Evolutionary conservation across 2,888 invertebrate genomes (phyloP), one percentile per base, ranked within the genome.

Genomic region (Hypercompe scribonia): DNA sequence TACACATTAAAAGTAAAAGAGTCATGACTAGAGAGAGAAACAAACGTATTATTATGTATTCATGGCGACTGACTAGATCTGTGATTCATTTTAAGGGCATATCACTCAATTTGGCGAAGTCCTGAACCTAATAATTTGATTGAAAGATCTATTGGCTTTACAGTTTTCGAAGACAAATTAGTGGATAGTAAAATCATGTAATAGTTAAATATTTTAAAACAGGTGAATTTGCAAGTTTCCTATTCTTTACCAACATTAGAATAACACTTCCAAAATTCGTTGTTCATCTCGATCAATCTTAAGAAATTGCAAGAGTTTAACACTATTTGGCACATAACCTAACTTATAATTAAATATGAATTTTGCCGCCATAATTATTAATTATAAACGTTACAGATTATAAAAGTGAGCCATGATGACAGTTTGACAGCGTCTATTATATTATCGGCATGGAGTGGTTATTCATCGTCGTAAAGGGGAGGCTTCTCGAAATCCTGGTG

Each of bases 381-480:
- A 34, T 66, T 28, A 54, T 50, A 36, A 39, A 68, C 66, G 31
- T 39, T 64, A 61, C 15, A 28, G 58, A 61, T 31, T 31, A 31
- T 13, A 61, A 28, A 61, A 61, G 28, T 31, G 31, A n/a, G 61
- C 33, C 69, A 50, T 58, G 50, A 39, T 61, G 65, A 65, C 24
- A 18, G 36, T 18, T 28, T 64, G 65, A 31, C 68, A 68, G 71
- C 68, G 33, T 74, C 61, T 70, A 64, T 39, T 36, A 39, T 72
- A 63, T 63, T 64, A 69, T 73, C 63, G 33, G 1, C 18, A 42
- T 46, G 4, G 31, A 50, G 50, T 18, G 24, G 74, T 72, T 89
- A 89, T 50, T 92, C 92, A 78, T 92, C 94, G 77, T 95, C 94
- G 83, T 95, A 94, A 1, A 89, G 74, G 3, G 87, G 84, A 0